Base-by-base conservation (phyloP, 2,113 vertebrate genomes). In the Turnix velox region DNA sequence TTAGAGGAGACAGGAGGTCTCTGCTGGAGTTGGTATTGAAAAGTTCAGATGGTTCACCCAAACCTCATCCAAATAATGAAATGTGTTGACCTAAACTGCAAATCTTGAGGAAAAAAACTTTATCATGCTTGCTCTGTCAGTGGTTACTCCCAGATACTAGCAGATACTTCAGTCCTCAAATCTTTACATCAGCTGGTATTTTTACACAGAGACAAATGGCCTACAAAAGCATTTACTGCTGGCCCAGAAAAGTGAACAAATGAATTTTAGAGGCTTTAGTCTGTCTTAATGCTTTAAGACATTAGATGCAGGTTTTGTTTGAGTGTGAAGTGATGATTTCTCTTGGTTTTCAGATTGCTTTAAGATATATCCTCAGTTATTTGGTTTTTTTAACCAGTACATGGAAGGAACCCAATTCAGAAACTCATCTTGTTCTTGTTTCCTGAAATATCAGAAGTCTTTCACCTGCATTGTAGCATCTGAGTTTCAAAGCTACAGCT, bases 41-140 rank as follows among this genome's bases (percentile, higher is more conserved):
- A 93, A 90, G 76, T 94, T 95, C 80, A 93, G 86, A 72, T 96
- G 90, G 93, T 94, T 96, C 94, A 93, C 83, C 62, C 2, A 1
- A 37, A 90, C 40, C 65, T 95, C 76, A 78, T 88, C 48, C 72
- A 71, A 22, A 33, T 75, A 76, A 96, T 87, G 93, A 94, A 87
- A 92, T 79, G 73, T 79, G 23, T 79, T 93, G 65, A 48, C 0
- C 40, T 88, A 67, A 92, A n/a, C 57, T 81, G 69, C 33, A 96
- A 88, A 88, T 93, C 76, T 92, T 3, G 0, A 92, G 83, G 92
- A 93, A 96, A 68, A 55, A 84, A 88, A 76, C 52, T 87, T 92
- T 93, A 51, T 88, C 72, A 45, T 90, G 85, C 42, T 85, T 1
- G 0, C 71, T 74, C 62, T 84, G 40, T 65, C 48, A 46, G 72